phyloP scores from a whole-genome alignment of 2,113 vertebrate species.

The Suncus etruscus region DNA sequence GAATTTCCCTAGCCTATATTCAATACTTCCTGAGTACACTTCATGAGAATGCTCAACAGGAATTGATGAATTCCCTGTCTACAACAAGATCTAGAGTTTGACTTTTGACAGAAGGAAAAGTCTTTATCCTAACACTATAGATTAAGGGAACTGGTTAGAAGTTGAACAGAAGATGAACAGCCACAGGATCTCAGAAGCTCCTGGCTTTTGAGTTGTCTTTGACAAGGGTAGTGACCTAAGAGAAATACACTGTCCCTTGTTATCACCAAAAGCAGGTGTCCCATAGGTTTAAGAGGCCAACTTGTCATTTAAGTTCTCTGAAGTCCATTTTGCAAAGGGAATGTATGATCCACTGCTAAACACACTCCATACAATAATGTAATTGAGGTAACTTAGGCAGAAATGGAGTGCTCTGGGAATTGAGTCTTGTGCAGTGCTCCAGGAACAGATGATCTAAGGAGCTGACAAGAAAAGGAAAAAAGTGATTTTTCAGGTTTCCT shows the following conservation, averaged over 20 bases:
- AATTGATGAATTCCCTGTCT: conserved; percentile 44
- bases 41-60: conserved; percentile 47
- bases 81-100: conserved; percentile 63
- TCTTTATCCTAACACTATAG: background rate
- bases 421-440: background rate
- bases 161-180: conserved; percentile 46
- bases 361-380: conserved; percentile 23
- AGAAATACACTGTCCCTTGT: conserved; percentile 53
- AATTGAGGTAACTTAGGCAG: conserved; percentile 58
- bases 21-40: conserved; percentile 63
- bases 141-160: background rate
- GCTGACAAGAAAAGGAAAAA: background rate
- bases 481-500: background rate
- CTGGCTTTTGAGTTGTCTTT: conserved; percentile 48
- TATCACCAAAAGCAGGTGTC: conserved; percentile 44
- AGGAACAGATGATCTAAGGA: background rate
- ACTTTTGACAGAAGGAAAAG: background rate
- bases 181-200: background rate
- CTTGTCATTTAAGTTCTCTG: conserved; percentile 67
- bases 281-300: conserved; percentile 56
- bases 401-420: background rate
- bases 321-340: conserved; percentile 53
- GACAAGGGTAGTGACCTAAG: conserved; percentile 62
- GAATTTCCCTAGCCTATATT: conserved; percentile 46
- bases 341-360: conserved; percentile 49